Base-by-base conservation (phyloP, 2,113 vertebrate genomes). In the Gymnarchus niloticus region DNA sequence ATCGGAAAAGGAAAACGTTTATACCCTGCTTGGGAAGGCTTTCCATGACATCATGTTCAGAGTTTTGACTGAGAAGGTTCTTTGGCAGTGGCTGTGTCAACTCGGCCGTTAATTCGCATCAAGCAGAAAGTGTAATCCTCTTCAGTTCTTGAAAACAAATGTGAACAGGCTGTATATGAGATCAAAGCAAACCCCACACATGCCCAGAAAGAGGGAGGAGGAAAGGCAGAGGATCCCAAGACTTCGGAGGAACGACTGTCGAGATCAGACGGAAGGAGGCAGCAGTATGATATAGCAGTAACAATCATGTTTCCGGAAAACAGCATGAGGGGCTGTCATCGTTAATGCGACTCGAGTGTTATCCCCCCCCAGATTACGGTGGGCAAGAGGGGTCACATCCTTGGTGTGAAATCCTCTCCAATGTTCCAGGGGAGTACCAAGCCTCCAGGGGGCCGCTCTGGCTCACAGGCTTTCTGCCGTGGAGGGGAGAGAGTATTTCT, bases 71-170 rank as follows among this genome's bases (percentile, higher is more conserved):
- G 85, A 85, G 25, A 54, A 83, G 69, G 86, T 86, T 90, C 61
- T 44, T 73, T 88, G 87, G 87, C 82, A 59, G 80, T 28, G 37
- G 88, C 84, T 78, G n/a, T 33, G 28, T 82, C 83, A 86, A 77
- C 41, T 56, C 87, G 56, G 83, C 51, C 14, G 77, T 3, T 46
- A 80, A 83, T 86, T 88, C 51, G 83, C 89, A 87, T 90, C 33
- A 49, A 85, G 84, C 69, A 59, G 87, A 87, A 86, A 86, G 89
- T 51, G 54, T 88, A 88, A 89, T 87, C 85, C 82, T 87, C 87
- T 89, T 87, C 91, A 91, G 93, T 92, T 92, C 91, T 89, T 83
- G 69, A 87, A 89, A 91, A 85, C 78, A 89, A 90, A 90, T 73
- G 37, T 73, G 88, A 89, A 88, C 87, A 87, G 89, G 86, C 87